These are phyloP conservation scores for Spilosoma lubricipeda DNA, from an alignment of 2,888 invertebrate species.

Conservation along the genomic window DNA sequence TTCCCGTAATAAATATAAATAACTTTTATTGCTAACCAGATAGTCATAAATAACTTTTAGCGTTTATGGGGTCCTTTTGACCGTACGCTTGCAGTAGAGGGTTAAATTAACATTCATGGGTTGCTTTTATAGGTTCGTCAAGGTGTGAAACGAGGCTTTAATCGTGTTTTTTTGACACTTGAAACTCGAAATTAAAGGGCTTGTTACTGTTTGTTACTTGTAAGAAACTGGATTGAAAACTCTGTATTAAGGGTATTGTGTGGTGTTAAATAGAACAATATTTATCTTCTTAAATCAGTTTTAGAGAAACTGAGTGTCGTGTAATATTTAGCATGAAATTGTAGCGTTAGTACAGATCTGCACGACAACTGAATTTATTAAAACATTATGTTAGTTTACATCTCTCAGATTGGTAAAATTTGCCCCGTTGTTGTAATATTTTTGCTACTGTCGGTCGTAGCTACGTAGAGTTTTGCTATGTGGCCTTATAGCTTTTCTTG, in stretches of 20 bases:
- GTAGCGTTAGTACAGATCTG: too few relatives aligned
- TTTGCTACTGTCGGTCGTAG: too few relatives aligned
- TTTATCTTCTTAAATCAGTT: constrained; percentile 9
- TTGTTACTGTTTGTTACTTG: too few relatives aligned
- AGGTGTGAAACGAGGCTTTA: constrained; percentile 64
- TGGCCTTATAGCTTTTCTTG: too few relatives aligned
- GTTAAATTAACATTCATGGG: constrained; percentile 65
- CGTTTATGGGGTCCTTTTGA: constrained; percentile 52
- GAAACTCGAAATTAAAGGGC: constrained; percentile 38
- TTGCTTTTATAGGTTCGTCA: constrained; percentile 59
- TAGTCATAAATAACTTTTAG: constrained; percentile 58
- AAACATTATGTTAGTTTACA: background rate
- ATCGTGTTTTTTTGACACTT: constrained; percentile 48
- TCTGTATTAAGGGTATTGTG: background rate
- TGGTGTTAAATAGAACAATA: constrained; percentile 1
- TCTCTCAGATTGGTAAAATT: background rate
- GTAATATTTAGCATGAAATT: constrained; percentile 17
- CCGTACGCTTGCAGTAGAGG: constrained; percentile 37
- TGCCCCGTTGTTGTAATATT: background rate
- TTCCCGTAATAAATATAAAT: constrained; percentile 67
- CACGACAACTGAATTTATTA: too few relatives aligned
- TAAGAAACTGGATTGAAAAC: constrained; percentile 23
- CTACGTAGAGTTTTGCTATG: too few relatives aligned
- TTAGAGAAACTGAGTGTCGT: constrained; percentile 1
- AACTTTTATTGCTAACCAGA: constrained; percentile 60